Base-by-base conservation (phyloP, 2,888 invertebrate genomes). In the Charanyca ferruginea region DNA sequence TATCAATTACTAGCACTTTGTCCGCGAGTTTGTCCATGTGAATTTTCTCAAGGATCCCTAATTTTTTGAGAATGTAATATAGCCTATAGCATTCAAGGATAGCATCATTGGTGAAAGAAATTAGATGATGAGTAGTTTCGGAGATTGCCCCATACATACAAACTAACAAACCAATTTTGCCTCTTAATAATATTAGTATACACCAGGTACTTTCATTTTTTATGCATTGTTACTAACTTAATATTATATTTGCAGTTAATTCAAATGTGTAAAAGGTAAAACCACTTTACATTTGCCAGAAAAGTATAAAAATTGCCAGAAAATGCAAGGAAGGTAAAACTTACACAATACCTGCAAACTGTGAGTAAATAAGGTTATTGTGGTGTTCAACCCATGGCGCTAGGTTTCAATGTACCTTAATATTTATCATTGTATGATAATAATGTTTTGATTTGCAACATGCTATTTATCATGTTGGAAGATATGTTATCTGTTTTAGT, bases 211-310 rank as follows among this genome's bases (percentile, higher is more conserved):
- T n/a, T n/a, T n/a, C n/a, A 2, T 2, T 22, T 51, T 68, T 23
- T 32, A 41, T 54, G 9, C 20, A 52, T 18, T 28, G 25, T 38
- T 25, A 48, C 22, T 59, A 42, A 68, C 18, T 55, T 61, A 41
- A 28, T 55, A 18, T n/a, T 8, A 41, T 41, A 23, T 32, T 54
- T 68, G 45, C 61, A 69, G 45, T 52, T 52, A 9, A 52, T 0
- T 6, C 41, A 45, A 38, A 70, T 45, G 1, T 49, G 18, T 8
- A 0, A 35, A 41, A 3, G 16, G 18, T 32, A 47, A n/a, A 42
- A 22, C 22, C 9, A 20, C 25, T 38, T 66, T 11, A 13, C 3
- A 22, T 64, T 47, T 38, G 8, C 16, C 18, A 48, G 8, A 66
- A 48, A 32, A 42, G 28, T n/a, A 41, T 3, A 20, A 35, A 8